Percentiles rank a stretch among this genome's conserved stretches.
Evolutionary conservation across 2,797 vertebrate species (phyloP).

Genomic region (Esox lucius): DNA sequence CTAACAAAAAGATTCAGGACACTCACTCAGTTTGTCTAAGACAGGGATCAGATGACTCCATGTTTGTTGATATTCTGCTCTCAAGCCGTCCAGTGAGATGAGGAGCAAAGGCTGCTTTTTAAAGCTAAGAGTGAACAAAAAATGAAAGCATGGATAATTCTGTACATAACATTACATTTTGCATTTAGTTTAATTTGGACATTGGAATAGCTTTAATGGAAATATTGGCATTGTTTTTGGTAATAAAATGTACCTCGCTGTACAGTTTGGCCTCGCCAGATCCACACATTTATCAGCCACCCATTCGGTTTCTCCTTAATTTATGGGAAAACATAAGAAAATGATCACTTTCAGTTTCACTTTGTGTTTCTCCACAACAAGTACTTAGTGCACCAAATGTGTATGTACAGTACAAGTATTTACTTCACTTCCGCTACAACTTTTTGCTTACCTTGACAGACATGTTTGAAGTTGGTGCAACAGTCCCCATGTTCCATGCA

Average conservation of each 20-base stretch:
- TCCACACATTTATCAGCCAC: slow-evolving; percentile 67
- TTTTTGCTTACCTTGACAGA: slow-evolving; percentile 63
- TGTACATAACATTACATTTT: not conserved
- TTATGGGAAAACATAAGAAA: slow-evolving; percentile 3
- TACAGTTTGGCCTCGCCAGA: slow-evolving; percentile 54
- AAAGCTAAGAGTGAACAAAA: slow-evolving; percentile 42
- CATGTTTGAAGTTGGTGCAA: slow-evolving; percentile 72
- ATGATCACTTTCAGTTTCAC: slow-evolving; percentile 17
- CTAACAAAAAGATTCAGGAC: not conserved
- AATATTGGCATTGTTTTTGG: not conserved
- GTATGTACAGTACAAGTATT: not conserved
- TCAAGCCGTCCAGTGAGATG: slow-evolving; percentile 75
- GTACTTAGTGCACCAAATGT: not conserved
- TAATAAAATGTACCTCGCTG: slow-evolving; percentile 55
- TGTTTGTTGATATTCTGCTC: slow-evolving; percentile 70
- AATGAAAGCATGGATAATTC: not conserved
- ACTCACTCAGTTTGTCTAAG: slow-evolving; percentile 64
- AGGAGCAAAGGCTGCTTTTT: slow-evolving; percentile 70
- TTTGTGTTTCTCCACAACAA: not conserved
- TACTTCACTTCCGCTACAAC: not conserved
- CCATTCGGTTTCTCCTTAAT: slow-evolving; percentile 68
- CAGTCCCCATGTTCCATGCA: slow-evolving; percentile 68
- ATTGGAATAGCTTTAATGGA: not conserved
- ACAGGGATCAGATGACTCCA: slow-evolving; percentile 67
- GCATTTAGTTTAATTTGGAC: not conserved